Conservation (phyloP, 2,113 vertebrate species). For the Misgurnus anguillicaudatus region DNA sequence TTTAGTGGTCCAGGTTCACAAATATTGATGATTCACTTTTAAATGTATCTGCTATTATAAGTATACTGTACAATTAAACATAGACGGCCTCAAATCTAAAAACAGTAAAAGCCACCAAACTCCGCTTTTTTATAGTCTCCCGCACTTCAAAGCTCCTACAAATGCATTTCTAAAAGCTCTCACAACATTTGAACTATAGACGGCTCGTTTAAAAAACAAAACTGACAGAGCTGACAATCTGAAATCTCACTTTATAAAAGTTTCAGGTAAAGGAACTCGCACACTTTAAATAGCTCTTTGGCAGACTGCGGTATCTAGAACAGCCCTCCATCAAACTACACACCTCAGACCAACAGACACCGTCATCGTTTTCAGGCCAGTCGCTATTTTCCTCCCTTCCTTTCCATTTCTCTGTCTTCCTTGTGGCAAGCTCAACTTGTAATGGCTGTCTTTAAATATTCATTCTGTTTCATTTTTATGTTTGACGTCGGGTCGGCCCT, state of each 20-base stretch:
- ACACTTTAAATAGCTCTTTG: slow-evolving; percentile 37
- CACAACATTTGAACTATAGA: slow-evolving; percentile 34
- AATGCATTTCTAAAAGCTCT: slow-evolving; percentile 8
- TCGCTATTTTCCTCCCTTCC: slow-evolving; percentile 47
- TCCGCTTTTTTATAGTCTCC: neutral
- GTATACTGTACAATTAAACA: too few species aligned
- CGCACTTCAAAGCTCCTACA: neutral
- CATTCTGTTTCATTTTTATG: slow-evolving; percentile 58
- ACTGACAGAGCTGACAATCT: slow-evolving; percentile 50
- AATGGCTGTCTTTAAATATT: slow-evolving; percentile 63
- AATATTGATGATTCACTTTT: too few species aligned
- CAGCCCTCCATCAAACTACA: slow-evolving; percentile 43
- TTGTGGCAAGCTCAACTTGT: slow-evolving; percentile 51
- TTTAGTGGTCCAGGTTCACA: too few species aligned
- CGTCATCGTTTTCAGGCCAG: slow-evolving; percentile 46
- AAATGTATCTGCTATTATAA: too few species aligned
- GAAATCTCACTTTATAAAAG: slow-evolving; percentile 50
- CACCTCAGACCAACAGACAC: slow-evolving; percentile 48
- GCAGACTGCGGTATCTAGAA: slow-evolving; percentile 30
- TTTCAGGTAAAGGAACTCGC: slow-evolving; percentile 48
- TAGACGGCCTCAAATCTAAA: too few species aligned
- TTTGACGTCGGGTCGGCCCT: slow-evolving; percentile 42
- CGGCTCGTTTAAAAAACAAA: slow-evolving; percentile 36
- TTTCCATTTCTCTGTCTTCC: slow-evolving; percentile 21
- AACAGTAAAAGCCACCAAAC: neutral